Conservation (phyloP, 92 coral and sea anemone genomes). For the Micromussa lordhowensis region DNA sequence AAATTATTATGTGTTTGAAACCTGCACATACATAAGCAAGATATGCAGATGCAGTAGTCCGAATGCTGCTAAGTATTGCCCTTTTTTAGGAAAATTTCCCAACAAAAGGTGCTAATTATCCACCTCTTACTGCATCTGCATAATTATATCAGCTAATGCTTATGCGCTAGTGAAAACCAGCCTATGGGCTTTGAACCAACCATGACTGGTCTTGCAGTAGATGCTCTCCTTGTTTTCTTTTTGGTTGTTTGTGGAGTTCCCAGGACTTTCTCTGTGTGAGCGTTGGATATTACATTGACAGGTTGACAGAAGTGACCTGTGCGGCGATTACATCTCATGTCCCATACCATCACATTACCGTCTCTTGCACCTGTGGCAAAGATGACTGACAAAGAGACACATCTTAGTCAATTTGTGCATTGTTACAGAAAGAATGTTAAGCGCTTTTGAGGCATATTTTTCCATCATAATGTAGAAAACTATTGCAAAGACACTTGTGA, state of each 20-base stretch:
- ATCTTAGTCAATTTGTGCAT: not conserved
- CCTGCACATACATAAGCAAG: too few relatives aligned
- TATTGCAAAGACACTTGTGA: not conserved
- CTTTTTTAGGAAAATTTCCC: too few relatives aligned
- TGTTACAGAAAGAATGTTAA: not conserved
- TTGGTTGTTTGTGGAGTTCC: slow-evolving; percentile 64
- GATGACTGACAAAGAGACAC: slow-evolving; percentile 66
- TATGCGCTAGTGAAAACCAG: too few relatives aligned
- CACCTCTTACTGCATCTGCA: too few relatives aligned
- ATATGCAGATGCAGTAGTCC: too few relatives aligned
- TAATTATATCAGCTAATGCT: too few relatives aligned
- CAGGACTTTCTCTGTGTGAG: slow-evolving; percentile 69
- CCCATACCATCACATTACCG: slow-evolving; percentile 98
- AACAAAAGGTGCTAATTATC: too few relatives aligned
- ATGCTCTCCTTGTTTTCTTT: slow-evolving; percentile 70
- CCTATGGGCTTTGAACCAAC: slow-evolving; percentile 45
- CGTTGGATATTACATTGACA: slow-evolving; percentile 81
- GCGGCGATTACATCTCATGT: slow-evolving; percentile 91
- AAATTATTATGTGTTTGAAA: too few relatives aligned
- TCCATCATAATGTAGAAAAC: not conserved
- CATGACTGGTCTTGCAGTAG: slow-evolving; percentile 57
- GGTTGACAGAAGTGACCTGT: slow-evolving; percentile 81
- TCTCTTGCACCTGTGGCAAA: slow-evolving; percentile 97
- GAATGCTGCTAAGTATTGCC: too few relatives aligned
- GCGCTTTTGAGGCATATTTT: not conserved